These are phyloP conservation scores for Argynnis bischoffii DNA, from an alignment of 2,888 invertebrate species.

Conservation along the genomic window DNA sequence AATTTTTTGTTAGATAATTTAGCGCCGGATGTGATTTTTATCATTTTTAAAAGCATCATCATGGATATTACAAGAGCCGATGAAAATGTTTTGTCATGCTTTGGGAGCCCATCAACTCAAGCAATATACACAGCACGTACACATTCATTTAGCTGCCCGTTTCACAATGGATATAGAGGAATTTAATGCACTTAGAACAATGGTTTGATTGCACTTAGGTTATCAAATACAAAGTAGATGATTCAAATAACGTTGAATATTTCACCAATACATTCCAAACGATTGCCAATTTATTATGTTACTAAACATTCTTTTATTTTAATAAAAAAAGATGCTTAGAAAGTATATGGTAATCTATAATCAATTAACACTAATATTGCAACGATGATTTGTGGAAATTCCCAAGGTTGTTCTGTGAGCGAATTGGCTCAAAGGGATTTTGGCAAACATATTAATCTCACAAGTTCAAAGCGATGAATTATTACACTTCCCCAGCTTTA, in stretches of 20 bases:
- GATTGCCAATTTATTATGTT: too few relatives aligned
- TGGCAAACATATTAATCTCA: slow-evolving; percentile 21
- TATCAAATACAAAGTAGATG: slow-evolving; percentile 25
- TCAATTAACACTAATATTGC: not conserved
- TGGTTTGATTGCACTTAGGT: slow-evolving; percentile 60
- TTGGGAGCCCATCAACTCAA: slow-evolving; percentile 67
- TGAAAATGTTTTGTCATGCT: slow-evolving; percentile 63
- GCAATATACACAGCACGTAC: slow-evolving; percentile 76
- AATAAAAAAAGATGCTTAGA: too few relatives aligned
- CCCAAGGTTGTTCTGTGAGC: slow-evolving; percentile 5
- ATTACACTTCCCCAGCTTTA: slow-evolving; percentile 9
- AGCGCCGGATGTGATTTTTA: not conserved
- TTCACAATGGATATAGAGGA: slow-evolving; percentile 57
- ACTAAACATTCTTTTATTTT: too few relatives aligned
- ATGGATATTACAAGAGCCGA: slow-evolving; percentile 9
- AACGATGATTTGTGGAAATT: slow-evolving; percentile 1
- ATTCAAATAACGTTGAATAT: slow-evolving; percentile 18
- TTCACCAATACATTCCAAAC: not conserved
- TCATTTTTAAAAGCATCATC: slow-evolving; percentile 12
- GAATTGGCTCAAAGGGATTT: slow-evolving; percentile 17
- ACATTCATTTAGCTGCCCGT: slow-evolving; percentile 67
- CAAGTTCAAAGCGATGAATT: slow-evolving; percentile 15
- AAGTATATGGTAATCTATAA: too few relatives aligned
- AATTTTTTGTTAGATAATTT: slow-evolving; percentile 5
- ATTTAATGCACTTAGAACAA: slow-evolving; percentile 67